Percentiles rank a stretch among this genome's conserved stretches.
Conservation (phyloP, 2,797 vertebrate species). For the Selene dorsalis region DNA sequence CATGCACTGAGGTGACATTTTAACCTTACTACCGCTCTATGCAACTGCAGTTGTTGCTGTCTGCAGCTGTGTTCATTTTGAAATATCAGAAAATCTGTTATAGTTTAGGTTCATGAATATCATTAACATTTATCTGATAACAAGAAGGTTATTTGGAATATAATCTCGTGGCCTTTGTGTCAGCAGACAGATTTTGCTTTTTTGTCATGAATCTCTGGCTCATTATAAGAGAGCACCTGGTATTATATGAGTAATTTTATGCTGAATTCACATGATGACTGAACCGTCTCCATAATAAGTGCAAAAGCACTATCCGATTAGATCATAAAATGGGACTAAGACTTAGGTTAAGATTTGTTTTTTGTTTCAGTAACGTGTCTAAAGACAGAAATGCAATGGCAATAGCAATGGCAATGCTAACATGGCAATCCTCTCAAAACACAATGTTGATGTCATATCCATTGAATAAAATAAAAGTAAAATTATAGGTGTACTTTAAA, state of each 20-base stretch:
- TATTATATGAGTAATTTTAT: neutral
- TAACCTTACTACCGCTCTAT: constrained; percentile 32
- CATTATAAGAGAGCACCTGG: neutral
- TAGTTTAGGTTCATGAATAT: constrained; percentile 14
- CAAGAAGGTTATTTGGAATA: constrained; percentile 18
- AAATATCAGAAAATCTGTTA: constrained; percentile 13
- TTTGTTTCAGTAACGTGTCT: neutral
- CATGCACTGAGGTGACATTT: constrained; percentile 13
- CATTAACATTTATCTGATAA: constrained; percentile 9
- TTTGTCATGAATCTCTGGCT: neutral
- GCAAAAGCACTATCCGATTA: constrained; percentile 10
- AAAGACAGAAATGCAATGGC: neutral
- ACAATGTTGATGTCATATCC: neutral
- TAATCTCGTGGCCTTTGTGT: neutral
- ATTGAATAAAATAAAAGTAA: constrained; percentile 3
- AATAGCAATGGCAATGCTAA: neutral
- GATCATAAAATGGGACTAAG: neutral
- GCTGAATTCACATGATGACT: neutral
- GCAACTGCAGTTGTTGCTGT: constrained; percentile 34
- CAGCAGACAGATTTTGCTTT: constrained; percentile 3
- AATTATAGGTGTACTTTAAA: neutral
- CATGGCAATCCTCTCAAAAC: neutral
- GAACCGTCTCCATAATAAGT: neutral
- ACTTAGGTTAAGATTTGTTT: neutral
- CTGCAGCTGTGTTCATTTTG: constrained; percentile 32